Evolutionary conservation across 2,797 vertebrate genomes (phyloP), one percentile per base, ranked within the genome.

Genomic region (Anas flavirostris): DNA sequence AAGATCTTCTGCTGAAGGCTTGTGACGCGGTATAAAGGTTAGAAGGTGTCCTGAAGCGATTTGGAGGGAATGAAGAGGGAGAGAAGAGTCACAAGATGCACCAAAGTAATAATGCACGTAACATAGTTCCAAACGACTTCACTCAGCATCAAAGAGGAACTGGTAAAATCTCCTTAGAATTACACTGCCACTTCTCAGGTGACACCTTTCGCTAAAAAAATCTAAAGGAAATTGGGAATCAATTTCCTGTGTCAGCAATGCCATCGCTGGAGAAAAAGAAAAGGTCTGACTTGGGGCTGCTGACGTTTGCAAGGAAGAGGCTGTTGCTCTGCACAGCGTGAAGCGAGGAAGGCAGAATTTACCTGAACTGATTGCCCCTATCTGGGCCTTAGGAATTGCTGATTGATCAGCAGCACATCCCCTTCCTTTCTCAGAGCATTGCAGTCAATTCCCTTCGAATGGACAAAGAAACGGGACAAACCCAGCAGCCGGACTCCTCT

Each of bases 31-130:
- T 94, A 74, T 95, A 96, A 96, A 92, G 92, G 80, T 93, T 95
- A 94, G 92, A 97, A 96, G 93, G 78, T 96, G 72, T 97, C 94
- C 95, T 96, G 95, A 95, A 96, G 94, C 82, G 91, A 86, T 94
- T 96, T 95, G 87, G 95, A 95, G 95, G 95, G 86, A 96, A 95
- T 93, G 94, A 97, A 96, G 94, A 96, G 56, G 96, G 90, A 96
- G 76, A 97, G 83, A 94, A 96, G 78, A 96, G 95, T 96, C 96
- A 96, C 60, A 95, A 95, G 94, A 96, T 88, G 92, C 83, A 96
- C 50, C 85, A 91, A 84, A 94, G 89, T 53, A 94, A 92, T 64
- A 92, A 92, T 28, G 92, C 90, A 95, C 0, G 87, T 84, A 93
- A 91, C 92, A 95, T 64, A 96, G 90, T 92, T 93, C 95, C 91